phyloP scores from a whole-genome alignment of 2,113 vertebrate species.

The Phylloscopus trochiloides region DNA sequence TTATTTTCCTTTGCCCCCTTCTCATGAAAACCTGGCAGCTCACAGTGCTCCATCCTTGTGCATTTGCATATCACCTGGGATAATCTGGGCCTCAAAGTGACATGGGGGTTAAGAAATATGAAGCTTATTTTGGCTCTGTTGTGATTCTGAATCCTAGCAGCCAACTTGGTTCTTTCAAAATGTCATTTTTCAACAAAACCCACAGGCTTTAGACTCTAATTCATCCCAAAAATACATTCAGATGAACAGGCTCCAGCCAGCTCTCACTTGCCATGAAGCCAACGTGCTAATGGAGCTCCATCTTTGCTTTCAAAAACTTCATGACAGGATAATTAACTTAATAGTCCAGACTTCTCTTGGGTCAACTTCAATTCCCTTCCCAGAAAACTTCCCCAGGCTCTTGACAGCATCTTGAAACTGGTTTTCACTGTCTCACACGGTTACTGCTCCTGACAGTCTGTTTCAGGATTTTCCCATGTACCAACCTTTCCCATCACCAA shows the following conservation, averaged over 20 bases:
- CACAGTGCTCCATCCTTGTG: background rate
- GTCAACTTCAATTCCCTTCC: background rate
- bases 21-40: background rate
- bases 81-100: background rate
- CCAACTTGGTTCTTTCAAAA: conserved; percentile 33
- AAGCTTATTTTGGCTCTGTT: conserved; percentile 39
- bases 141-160: background rate
- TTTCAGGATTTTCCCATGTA: background rate
- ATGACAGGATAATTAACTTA: conserved; percentile 42
- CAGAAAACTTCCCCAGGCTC: background rate
- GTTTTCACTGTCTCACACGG: background rate
- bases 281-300: conserved; percentile 7
- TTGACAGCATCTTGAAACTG: background rate
- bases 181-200: conserved; percentile 36
- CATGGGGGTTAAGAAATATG: conserved; percentile 14
- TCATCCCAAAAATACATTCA: conserved; percentile 37
- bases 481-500: background rate
- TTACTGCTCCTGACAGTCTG: background rate
- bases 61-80: background rate
- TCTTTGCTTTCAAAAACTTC: conserved; percentile 36
- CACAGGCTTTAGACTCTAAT: conserved; percentile 22
- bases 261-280: conserved; percentile 18
- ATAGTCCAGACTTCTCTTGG: conserved; percentile 6
- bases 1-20: background rate
- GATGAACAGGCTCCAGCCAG: conserved; percentile 41